These are phyloP conservation scores for Psittacara wagleri DNA, from an alignment of 2,113 vertebrate species.

Conservation along the genomic window DNA sequence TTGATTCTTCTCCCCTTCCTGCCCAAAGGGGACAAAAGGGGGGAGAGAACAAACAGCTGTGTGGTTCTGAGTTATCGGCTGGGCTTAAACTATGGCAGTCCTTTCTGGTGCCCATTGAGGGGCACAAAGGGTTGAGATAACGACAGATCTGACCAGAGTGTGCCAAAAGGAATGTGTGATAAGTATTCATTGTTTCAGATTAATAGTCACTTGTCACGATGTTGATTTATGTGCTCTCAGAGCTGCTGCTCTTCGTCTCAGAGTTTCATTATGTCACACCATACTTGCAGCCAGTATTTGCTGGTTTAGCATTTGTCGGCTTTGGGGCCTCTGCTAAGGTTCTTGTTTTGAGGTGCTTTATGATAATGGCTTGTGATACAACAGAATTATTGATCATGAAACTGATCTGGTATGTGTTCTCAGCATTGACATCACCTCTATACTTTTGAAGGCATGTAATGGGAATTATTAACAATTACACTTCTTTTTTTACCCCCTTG, in stretches of 20 bases:
- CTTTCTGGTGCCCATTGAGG: not conserved
- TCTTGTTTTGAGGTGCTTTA: not conserved
- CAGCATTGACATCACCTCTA: not conserved
- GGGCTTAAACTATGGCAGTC: not conserved
- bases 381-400: not conserved
- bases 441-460: not conserved
- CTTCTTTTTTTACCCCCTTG: not conserved
- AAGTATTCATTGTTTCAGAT: not conserved
- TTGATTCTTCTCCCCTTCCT: not conserved
- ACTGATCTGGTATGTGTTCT: not conserved
- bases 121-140: not conserved
- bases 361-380: not conserved
- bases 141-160: not conserved
- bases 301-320: not conserved
- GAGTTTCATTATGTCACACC: not conserved
- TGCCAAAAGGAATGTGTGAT: not conserved
- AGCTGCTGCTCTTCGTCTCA: not conserved
- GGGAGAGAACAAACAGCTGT: not conserved
- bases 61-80: not conserved
- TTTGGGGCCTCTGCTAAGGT: not conserved
- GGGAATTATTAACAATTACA: not conserved
- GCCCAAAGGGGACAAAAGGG: not conserved
- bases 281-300: not conserved
- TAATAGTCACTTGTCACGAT: not conserved
- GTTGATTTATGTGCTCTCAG: not conserved